These are phyloP conservation scores for Aphelenchoides avenae DNA, from an alignment of 1,140 invertebrate species.

Conservation along the genomic window DNA sequence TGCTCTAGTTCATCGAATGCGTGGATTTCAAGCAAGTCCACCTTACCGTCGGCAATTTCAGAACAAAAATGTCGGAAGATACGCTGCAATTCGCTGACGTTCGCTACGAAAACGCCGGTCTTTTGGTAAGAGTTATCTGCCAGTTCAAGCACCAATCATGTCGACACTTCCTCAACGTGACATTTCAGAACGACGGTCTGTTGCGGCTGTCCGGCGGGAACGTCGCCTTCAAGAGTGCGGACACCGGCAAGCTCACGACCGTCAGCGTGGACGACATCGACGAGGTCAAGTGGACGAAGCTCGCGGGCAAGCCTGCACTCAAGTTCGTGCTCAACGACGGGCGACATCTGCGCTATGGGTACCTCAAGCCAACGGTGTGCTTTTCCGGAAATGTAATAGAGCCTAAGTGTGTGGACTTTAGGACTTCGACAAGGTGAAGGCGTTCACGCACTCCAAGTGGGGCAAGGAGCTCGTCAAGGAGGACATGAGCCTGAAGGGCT, in stretches of 20 bases:
- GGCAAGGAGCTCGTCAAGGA: slow-evolving; percentile 66
- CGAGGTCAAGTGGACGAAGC: slow-evolving; percentile 81
- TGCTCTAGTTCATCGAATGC: too few species aligned
- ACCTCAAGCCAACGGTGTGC: slow-evolving; percentile 82
- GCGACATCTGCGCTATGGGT: slow-evolving; percentile 80
- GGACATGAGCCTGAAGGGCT: slow-evolving; percentile 89
- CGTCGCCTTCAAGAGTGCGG: slow-evolving; percentile 87
- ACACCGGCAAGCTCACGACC: slow-evolving; percentile 88
- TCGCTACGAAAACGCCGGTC: too few species aligned
- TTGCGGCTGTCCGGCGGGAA: slow-evolving; percentile 85
- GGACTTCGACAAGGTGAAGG: slow-evolving; percentile 70
- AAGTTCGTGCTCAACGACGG: slow-evolving; percentile 86
- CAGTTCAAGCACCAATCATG: too few species aligned
- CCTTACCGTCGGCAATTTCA: too few species aligned
- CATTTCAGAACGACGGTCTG: slow-evolving; percentile 66
- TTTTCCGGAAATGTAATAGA: background rate
- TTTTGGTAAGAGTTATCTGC: too few species aligned
- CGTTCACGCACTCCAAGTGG: slow-evolving; percentile 71
- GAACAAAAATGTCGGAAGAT: too few species aligned
- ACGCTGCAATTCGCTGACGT: too few species aligned
- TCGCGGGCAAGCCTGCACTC: slow-evolving; percentile 81
- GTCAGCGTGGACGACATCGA: slow-evolving; percentile 79
- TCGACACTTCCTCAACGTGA: too few species aligned
- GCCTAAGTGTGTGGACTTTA: slow-evolving; percentile 66
- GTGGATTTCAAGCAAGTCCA: too few species aligned